These are phyloP conservation scores for Heliconius ismenius DNA, from an alignment of 2,888 invertebrate genomes.

Conservation along the genomic window DNA sequence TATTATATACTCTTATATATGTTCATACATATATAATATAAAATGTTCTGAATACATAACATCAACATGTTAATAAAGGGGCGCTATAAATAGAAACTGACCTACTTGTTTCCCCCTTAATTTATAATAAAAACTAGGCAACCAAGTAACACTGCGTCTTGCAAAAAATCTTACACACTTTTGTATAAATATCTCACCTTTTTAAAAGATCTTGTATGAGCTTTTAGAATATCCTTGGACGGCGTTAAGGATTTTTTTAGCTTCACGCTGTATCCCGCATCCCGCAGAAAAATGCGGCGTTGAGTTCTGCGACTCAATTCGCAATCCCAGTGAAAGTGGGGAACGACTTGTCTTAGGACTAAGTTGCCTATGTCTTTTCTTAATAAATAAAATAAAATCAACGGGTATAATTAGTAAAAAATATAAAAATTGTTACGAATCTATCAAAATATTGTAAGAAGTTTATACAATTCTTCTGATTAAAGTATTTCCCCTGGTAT, in stretches of 20 bases:
- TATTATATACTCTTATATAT: neutral
- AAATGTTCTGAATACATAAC: neutral
- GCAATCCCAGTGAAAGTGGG: no score
- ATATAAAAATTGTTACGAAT: neutral
- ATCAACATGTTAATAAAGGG: constrained; percentile 13
- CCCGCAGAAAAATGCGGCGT: no score
- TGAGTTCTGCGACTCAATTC: no score
- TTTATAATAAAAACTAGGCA: constrained; percentile 15
- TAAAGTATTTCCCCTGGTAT: neutral
- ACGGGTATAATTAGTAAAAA: neutral
- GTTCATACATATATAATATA: no score
- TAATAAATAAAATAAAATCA: no score
- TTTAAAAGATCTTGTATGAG: neutral
- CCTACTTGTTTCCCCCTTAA: constrained; percentile 23
- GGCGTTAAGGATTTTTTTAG: no score
- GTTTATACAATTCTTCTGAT: neutral
- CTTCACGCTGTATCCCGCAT: neutral
- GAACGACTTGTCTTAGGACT: no score
- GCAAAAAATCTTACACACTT: neutral
- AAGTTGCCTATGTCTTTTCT: no score
- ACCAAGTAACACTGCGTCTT: neutral
- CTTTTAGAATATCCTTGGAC: neutral
- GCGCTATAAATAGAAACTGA: constrained; percentile 17
- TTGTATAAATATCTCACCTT: neutral
- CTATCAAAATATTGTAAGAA: neutral